Base-by-base conservation (phyloP, 37 sponge, comb jelly and placozoan genomes). In the Aphrocallistes beatrix region DNA sequence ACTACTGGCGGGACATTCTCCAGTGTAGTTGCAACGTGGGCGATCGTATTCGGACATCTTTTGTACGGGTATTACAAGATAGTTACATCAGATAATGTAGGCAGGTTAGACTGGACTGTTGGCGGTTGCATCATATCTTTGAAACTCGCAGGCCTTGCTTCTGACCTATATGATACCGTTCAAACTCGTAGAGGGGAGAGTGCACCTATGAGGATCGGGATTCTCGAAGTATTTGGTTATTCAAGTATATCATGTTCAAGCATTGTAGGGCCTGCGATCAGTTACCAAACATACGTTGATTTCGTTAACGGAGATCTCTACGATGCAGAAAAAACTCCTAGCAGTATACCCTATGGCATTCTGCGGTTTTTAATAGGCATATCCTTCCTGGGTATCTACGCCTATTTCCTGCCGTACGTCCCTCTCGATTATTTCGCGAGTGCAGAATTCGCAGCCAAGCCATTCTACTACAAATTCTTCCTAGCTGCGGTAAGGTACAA, bases 1-100 rank as follows among this genome's bases (percentile, higher is more conserved):
- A 60, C 75, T 21, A 60, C n/a, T 19, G 75, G 75, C 10, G 75
- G 75, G 25, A 60, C 75, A 60, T 60, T 60, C 34, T 25, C 34
- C 8, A 60, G 75, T 60, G 32, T 60, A 6, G 34, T 60, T 60
- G 8, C 21, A 32, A 60, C 75, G 28, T 60, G 75, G 75, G 3
- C n/a, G n/a, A 60, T 60, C 34, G 21, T 60, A 28, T 60, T 60
- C 75, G 75, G 75, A 60, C 75, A 60, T 60, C 75, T 60, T 30
- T 13, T 60, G n/a, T 60, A 60, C 75, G 75, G 75, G 75, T 60
- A 60, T 28, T 60, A 60, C 34, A 19, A 60, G 28, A 60, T 60
- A 3, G n/a, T 60, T 25, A 60, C 75, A 19, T 3, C 75, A 60
- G 34, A 60, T 60, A 13, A 60, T 13, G 75, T 60, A 60, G 8